Evolutionary conservation across 1,140 invertebrate species (phyloP).

Genomic region (Ceratina calcarata): DNA sequence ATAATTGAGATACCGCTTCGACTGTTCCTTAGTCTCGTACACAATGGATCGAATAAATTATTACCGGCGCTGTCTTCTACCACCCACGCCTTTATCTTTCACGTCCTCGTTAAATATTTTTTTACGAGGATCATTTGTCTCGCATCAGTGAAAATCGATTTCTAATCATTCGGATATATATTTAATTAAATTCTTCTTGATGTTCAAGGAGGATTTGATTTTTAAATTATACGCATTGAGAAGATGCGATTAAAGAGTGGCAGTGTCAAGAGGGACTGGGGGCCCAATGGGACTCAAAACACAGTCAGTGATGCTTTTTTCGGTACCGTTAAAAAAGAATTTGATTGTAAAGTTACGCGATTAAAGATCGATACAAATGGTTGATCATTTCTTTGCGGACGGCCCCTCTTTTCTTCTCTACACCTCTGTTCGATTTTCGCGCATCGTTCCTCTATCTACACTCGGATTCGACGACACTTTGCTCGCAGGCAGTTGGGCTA

Average conservation of each 20-base stretch:
- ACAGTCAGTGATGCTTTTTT: no score
- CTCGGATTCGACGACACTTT: slow-evolving; percentile 5
- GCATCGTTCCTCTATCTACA: neutral
- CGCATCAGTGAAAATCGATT: slow-evolving; percentile 51
- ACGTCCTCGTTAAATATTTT: slow-evolving; percentile 5
- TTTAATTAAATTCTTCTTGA: no score
- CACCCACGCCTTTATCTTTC: slow-evolving; percentile 6
- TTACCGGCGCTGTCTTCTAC: neutral
- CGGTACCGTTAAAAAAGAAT: no score
- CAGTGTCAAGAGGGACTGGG: no score
- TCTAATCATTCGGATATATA: no score
- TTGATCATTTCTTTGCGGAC: neutral
- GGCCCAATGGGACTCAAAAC: no score
- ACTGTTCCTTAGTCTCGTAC: neutral
- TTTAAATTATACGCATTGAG: no score
- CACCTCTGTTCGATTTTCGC: no score
- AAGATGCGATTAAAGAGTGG: no score
- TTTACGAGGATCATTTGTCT: slow-evolving; percentile 23
- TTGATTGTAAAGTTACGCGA: no score
- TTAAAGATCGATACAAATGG: no score
- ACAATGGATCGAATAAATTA: slow-evolving; percentile 15
- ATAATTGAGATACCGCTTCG: slow-evolving; percentile 31
- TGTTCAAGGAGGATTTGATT: no score
- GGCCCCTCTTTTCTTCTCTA: neutral
- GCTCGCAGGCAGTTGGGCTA: neutral